phyloP scores from a whole-genome alignment of 1,140 invertebrate species.

The Aphelenchoides fujianensis region DNA sequence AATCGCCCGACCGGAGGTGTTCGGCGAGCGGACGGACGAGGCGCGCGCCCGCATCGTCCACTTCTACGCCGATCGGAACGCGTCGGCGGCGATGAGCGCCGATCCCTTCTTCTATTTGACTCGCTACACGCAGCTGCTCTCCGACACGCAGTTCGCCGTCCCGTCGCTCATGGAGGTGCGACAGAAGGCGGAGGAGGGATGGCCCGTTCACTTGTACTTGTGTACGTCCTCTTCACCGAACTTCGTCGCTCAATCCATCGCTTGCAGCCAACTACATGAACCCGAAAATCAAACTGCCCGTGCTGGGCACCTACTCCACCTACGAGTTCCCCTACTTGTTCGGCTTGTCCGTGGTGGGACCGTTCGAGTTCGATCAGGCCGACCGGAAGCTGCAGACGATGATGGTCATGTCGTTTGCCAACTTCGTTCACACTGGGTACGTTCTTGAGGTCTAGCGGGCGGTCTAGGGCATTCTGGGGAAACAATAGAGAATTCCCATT shows the following conservation, averaged over 20 bases:
- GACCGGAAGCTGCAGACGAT: conserved; percentile 37
- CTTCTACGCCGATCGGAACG: conserved; percentile 38
- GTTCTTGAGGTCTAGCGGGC: no score
- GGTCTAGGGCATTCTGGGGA: no score
- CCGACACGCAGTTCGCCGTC: conserved; percentile 37
- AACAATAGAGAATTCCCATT: no score
- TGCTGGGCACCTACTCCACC: conserved; percentile 30
- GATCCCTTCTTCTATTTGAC: conserved; percentile 35
- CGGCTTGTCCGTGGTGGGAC: conserved; percentile 36
- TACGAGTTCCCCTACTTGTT: conserved; percentile 42
- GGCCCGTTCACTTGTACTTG: conserved; percentile 36
- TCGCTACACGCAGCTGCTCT: conserved; percentile 40
- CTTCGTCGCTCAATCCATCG: no score
- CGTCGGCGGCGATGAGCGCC: no score
- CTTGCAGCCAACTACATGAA: conserved; percentile 41
- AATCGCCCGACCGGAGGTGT: conserved; percentile 26
- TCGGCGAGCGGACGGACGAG: conserved; percentile 37
- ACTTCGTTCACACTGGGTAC: conserved; percentile 35
- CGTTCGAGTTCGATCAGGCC: conserved; percentile 31
- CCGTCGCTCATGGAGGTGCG: conserved; percentile 33
- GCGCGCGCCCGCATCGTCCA: conserved; percentile 24
- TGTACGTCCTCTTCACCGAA: no score
- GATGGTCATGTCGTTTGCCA: conserved; percentile 29
- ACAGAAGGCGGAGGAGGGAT: conserved; percentile 33
- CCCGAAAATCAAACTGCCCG: conserved; percentile 34